A percentile compares a stretch with the other conserved stretches of the same genome.
Conservation (phyloP, 2,888 invertebrate species). For the Stegana nigrithorax region DNA sequence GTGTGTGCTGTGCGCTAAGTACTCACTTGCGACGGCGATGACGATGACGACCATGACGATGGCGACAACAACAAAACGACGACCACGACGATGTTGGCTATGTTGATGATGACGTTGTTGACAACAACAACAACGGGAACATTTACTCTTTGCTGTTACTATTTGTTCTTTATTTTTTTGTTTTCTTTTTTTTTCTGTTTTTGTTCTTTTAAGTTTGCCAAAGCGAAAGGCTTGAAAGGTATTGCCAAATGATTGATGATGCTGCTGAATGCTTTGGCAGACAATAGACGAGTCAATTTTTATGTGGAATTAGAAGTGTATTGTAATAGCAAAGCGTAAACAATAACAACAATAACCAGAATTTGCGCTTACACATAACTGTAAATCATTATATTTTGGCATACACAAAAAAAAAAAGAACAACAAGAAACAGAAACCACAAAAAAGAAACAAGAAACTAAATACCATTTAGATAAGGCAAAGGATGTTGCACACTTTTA, state of each 20-base stretch:
- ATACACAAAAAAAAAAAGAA: slow-evolving; percentile 3
- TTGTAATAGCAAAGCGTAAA: not conserved
- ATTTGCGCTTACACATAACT: slow-evolving; percentile 13
- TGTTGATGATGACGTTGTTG: no score
- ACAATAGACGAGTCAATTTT: not conserved
- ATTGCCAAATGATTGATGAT: slow-evolving; percentile 26
- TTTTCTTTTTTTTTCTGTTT: slow-evolving; percentile 33
- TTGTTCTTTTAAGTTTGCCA: slow-evolving; percentile 3
- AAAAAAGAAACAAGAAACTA: slow-evolving; percentile 5
- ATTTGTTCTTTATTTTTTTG: no score
- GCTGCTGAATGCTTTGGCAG: slow-evolving; percentile 14
- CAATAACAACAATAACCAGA: slow-evolving; percentile 1
- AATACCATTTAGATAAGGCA: slow-evolving; percentile 53
- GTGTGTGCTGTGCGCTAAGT: no score
- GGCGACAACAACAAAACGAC: no score
- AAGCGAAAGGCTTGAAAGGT: slow-evolving; percentile 12
- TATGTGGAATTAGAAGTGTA: not conserved
- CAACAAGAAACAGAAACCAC: not conserved
- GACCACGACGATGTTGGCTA: no score
- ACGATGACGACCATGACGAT: no score
- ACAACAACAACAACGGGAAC: no score
- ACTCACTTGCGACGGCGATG: not conserved
- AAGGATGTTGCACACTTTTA: no score
- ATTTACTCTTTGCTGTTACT: no score
- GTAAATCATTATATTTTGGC: slow-evolving; percentile 12